Conservation (phyloP, 1,140 invertebrate genomes). For the Drosophila nasuta region DNA sequence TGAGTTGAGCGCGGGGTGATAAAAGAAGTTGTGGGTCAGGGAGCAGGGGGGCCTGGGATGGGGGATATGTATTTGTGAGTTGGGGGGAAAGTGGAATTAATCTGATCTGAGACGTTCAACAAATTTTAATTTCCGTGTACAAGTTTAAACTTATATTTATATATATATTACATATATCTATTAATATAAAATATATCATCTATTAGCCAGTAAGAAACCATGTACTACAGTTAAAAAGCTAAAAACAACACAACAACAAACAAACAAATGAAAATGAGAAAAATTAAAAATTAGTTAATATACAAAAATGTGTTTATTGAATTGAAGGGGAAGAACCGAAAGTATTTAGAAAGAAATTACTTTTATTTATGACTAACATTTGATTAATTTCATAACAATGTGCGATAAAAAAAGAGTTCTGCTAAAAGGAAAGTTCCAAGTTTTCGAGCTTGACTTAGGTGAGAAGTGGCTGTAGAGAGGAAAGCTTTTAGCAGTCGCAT, state of each 20-base stretch:
- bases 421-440: slow-evolving; percentile 11
- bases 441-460: slow-evolving; percentile 31
- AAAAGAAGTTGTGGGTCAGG: background rate
- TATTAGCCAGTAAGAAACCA: slow-evolving; percentile 65
- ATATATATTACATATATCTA: slow-evolving; percentile 65
- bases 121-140: slow-evolving; percentile 74
- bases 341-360: background rate
- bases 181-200: slow-evolving; percentile 75
- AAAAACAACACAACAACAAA: slow-evolving; percentile 58
- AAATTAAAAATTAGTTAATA: slow-evolving; percentile 81
- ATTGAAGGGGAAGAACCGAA: background rate
- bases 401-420: background rate
- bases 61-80: slow-evolving; percentile 15
- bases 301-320: slow-evolving; percentile 20
- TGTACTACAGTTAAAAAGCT: slow-evolving; percentile 79
- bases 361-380: background rate
- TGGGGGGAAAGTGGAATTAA: slow-evolving; percentile 20
- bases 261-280: slow-evolving; percentile 76
- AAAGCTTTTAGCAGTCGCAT: slow-evolving; percentile 67
- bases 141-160: slow-evolving; percentile 80
- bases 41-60: slow-evolving; percentile 3
- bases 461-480: slow-evolving; percentile 40
- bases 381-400: background rate
- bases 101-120: slow-evolving; percentile 60
- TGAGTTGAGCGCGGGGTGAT: background rate